A percentile compares a stretch with the other conserved stretches of the same genome.
Evolutionary conservation across 2,113 vertebrate genomes (phyloP).

Genomic region (Caloenas nicobarica): DNA sequence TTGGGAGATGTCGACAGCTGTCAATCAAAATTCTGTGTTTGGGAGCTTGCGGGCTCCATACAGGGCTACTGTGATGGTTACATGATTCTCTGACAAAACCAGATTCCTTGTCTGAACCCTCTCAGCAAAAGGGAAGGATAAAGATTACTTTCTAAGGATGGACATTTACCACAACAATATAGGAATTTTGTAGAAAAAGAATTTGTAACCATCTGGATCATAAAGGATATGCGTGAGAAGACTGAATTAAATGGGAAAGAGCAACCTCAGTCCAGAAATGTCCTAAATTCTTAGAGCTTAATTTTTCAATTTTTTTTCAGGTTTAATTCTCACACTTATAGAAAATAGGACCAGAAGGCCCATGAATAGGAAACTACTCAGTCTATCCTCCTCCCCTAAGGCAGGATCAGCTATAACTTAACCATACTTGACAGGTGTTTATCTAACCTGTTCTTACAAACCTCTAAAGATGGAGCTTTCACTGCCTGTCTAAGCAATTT

Average conservation of each 20-base stretch:
- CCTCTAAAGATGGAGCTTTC: not conserved
- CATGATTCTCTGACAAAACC: not conserved
- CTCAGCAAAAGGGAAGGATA: not conserved
- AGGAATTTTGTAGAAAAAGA: not conserved
- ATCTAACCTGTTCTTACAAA: conserved; percentile 48
- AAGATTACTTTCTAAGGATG: not conserved
- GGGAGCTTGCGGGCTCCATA: not conserved
- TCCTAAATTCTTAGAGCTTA: not conserved
- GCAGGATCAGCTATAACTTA: conserved; percentile 40
- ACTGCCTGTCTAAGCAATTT: conserved; percentile 48
- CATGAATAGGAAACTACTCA: not conserved
- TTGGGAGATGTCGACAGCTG: not conserved
- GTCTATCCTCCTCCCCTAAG: not conserved
- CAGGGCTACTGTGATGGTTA: not conserved
- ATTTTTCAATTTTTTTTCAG: not conserved
- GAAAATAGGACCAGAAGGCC: conserved; percentile 19
- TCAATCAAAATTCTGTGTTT: not conserved
- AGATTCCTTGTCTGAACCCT: not conserved
- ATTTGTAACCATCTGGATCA: not conserved
- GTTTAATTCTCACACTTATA: conserved; percentile 3
- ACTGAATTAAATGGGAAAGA: not conserved
- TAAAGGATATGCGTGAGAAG: not conserved
- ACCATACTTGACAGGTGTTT: conserved; percentile 59
- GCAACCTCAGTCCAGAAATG: not conserved
- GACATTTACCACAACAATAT: not conserved